These are phyloP conservation scores for Platypus cylindrus DNA, from an alignment of 2,888 invertebrate genomes.

Conservation along the genomic window DNA sequence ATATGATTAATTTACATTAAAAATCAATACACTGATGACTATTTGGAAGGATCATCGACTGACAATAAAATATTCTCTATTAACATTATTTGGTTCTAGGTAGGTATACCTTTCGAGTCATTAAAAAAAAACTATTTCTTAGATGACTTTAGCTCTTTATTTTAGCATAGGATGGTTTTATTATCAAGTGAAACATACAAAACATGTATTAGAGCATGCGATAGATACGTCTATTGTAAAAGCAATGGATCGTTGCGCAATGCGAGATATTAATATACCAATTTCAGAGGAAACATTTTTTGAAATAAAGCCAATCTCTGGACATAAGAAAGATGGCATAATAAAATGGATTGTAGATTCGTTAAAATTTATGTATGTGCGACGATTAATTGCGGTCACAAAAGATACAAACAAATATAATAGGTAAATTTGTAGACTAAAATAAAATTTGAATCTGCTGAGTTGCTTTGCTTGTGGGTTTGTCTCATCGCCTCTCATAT, in stretches of 20 bases:
- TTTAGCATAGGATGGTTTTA: constrained; percentile 28
- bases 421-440: constrained; percentile 28
- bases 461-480: too few relatives aligned
- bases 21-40: constrained; percentile 3
- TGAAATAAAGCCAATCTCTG: constrained; percentile 18
- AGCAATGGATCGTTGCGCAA: constrained; percentile 22
- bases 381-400: constrained; percentile 37
- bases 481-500: too few relatives aligned
- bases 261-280: constrained; percentile 17
- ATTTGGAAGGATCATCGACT: constrained; percentile 11
- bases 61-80: constrained; percentile 17
- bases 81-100: constrained; percentile 17
- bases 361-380: constrained; percentile 38
- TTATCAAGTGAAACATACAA: constrained; percentile 28
- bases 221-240: constrained; percentile 30
- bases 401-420: constrained; percentile 48
- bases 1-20: too few relatives aligned
- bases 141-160: constrained; percentile 7
- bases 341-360: constrained; percentile 21
- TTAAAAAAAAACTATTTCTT: neutral
- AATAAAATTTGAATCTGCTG: too few relatives aligned
- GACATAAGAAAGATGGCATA: constrained; percentile 15
- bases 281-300: constrained; percentile 18
- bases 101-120: constrained; percentile 9
- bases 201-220: constrained; percentile 26